Base-by-base conservation (phyloP, 2,113 vertebrate species). In the Regulus satrapa region DNA sequence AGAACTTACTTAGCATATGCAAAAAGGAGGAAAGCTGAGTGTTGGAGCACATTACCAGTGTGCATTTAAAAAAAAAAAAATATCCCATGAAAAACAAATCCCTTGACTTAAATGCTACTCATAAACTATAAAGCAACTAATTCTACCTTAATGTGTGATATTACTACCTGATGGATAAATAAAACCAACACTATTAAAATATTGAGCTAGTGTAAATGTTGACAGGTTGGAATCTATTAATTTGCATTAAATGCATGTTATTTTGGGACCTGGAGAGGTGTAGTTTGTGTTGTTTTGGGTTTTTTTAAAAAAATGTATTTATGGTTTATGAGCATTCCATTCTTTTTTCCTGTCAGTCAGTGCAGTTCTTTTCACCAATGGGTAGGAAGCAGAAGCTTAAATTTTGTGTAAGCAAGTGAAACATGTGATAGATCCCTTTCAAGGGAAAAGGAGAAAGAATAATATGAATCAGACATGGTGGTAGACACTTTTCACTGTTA, bases 11-110 rank as follows among this genome's bases (percentile, higher is more conserved):
- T 92, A 94, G 88, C 61, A 68, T 94, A 94, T 84, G 78, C 78
- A 95, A 77, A 88, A 93, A 91, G 38, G 24, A 85, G 32, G n/a
- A 83, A 85, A 74, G 34, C 63, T 72, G 64, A 86, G 31, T 0
- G 0, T 77, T 93, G 72, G 52, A 64, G 55, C 1, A 0, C 49
- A 94, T 92, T 94, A 84, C 48, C 85, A 55, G 67, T 63, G 46
- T 88, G 74, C 75, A 63, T 61, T 96, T 94, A 81, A 20, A 96
- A 49, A 92, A 96, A 49, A 92, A 80, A 95, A 92, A 96, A 96
- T 88, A 94, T 78, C 88, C 85, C 48, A 55, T 93, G 93, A 95
- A 93, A 96, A 94, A 83, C 81, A 92, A 96, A 83, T 83, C 12
- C 43, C 69, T 92, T 20, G 32, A 45, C 75, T 92, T 92, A 95